Base-by-base conservation (phyloP, 2,797 vertebrate genomes). In the Sebastes trivittatus region DNA sequence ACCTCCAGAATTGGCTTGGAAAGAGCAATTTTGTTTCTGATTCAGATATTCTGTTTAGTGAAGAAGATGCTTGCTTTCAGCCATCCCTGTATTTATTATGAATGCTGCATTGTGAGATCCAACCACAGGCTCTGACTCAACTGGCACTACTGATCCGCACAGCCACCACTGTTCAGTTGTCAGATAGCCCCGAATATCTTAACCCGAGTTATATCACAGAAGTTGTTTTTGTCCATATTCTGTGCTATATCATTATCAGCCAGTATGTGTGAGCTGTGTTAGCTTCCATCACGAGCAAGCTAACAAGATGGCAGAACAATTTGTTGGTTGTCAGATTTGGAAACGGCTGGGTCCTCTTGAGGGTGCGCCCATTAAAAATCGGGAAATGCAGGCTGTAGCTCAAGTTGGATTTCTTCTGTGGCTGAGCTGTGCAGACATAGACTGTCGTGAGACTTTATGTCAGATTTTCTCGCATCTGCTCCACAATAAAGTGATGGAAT, bases 301-400 rank as follows among this genome's bases (percentile, higher is more conserved):
- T 87, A 80, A 85, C 56, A 77, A 77, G 64, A 75, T 77, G 73
- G 62, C 79, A 81, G 72, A 74, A 32, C 9, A 14, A 85, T 80
- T 83, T 87, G 79, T 88, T 16, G 42, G 62, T 77, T 88, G 86
- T 90, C 77, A 77, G 83, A 83, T 78, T 74, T 88, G 32, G 74
- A 80, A 80, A 72, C 27, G 2, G 38, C 34, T 60, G 10, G 27
- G 58, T 8, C 56, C 56, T 75, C 85, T 73, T 29, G 34, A 77
- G 54, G 30, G 32, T 72, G 72, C 10, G 36, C 55, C 71, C 52
- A 77, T 82, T 83, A 79, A 71, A 78, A 72, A 49, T 73, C 52
- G 32, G n/a, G 23, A 80, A 70, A 78, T 72, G 34, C 74, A 65
- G 56, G 58, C 72, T 73, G 62, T 29, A 55, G 71, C 67, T 77